Evolutionary conservation across 2,888 invertebrate genomes (phyloP).

Genomic region (Diaperis boleti): DNA sequence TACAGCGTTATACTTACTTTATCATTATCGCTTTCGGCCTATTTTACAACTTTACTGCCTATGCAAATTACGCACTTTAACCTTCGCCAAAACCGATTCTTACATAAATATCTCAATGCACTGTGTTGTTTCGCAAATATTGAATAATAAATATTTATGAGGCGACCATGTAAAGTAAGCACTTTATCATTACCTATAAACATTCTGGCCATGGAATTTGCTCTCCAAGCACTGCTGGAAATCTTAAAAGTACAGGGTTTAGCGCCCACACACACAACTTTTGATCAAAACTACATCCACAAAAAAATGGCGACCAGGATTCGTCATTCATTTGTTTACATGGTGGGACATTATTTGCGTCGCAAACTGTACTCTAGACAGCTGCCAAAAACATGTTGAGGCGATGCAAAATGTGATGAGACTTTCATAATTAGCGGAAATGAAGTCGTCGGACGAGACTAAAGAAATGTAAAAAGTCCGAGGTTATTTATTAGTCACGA

Average conservation of each 20-base stretch:
- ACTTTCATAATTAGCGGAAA: too few relatives aligned
- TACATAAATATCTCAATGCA: neutral
- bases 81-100: neutral
- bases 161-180: neutral
- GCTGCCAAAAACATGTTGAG: constrained; percentile 1
- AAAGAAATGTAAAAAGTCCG: neutral
- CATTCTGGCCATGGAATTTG: constrained; percentile 10
- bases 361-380: constrained; percentile 1
- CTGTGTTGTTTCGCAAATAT: constrained; percentile 5
- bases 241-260: neutral
- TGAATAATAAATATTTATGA: constrained; percentile 6
- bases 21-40: neutral
- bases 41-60: neutral
- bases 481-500: constrained; percentile 9
- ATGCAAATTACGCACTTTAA: neutral
- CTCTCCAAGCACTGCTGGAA: neutral
- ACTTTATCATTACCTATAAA: neutral
- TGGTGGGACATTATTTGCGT: neutral
- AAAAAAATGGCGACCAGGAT: neutral
- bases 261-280: neutral
- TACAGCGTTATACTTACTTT: neutral
- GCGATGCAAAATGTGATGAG: neutral
- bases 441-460: neutral
- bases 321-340: constrained; percentile 11
- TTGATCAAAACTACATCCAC: neutral